Percentiles rank a stretch among this genome's conserved stretches.
Conservation (phyloP, 2,888 invertebrate species). For the Drosophila paramelanica region DNA sequence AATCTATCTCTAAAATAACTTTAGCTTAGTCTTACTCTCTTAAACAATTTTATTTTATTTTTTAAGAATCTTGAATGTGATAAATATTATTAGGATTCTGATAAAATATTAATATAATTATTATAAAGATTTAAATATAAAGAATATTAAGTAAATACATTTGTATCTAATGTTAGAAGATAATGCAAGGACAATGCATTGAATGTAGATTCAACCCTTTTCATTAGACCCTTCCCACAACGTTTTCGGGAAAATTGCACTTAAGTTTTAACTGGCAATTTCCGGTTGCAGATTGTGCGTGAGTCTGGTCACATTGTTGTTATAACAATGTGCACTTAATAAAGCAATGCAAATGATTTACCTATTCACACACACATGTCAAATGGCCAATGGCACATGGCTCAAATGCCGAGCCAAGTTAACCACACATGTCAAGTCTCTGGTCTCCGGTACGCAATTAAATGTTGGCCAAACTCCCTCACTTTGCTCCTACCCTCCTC, state of each 20-base stretch:
- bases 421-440: slow-evolving; percentile 55
- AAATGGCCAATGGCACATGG: slow-evolving; percentile 13
- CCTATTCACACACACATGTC: slow-evolving; percentile 60
- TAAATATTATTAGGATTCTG: too few relatives aligned
- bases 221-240: slow-evolving; percentile 1
- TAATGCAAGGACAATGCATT: too few relatives aligned
- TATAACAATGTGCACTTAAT: slow-evolving; percentile 73
- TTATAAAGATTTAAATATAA: too few relatives aligned
- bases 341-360: slow-evolving; percentile 59
- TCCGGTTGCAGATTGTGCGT: slow-evolving; percentile 58
- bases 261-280: slow-evolving; percentile 69
- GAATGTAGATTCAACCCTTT: not conserved
- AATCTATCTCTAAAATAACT: too few relatives aligned
- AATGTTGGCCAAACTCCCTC: slow-evolving; percentile 49
- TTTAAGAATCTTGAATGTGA: too few relatives aligned
- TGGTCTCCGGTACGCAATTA: slow-evolving; percentile 46
- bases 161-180: too few relatives aligned
- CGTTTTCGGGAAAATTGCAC: slow-evolving; percentile 53
- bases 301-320: slow-evolving; percentile 64
- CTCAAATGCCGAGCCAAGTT: slow-evolving; percentile 33
- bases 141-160: too few relatives aligned
- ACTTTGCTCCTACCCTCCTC: slow-evolving; percentile 9
- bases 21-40: too few relatives aligned
- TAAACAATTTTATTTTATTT: too few relatives aligned
- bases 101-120: too few relatives aligned